Conservation (phyloP, 2,797 vertebrate genomes). For the Aratinga solstitialis region DNA sequence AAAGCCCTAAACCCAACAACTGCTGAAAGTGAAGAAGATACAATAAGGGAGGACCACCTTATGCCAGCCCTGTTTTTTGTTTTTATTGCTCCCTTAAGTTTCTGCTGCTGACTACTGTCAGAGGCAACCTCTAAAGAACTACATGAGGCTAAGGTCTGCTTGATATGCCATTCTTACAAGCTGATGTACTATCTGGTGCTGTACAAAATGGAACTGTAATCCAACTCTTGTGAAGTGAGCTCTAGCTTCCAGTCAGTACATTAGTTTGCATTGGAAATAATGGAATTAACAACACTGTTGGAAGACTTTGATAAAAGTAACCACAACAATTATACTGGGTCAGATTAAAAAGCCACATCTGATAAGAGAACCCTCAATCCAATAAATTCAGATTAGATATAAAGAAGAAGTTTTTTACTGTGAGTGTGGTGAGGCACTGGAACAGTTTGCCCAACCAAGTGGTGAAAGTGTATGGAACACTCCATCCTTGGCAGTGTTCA, state of each 20-base stretch:
- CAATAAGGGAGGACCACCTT: fast-evolving
- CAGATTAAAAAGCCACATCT: neutral
- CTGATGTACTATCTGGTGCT: neutral
- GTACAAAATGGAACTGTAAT: neutral
- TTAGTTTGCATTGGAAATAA: neutral
- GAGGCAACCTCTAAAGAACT: neutral
- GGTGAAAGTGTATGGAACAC: neutral
- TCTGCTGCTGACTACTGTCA: neutral
- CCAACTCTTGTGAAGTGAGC: neutral
- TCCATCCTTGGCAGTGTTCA: neutral
- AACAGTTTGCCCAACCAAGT: neutral
- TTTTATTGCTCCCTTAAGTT: neutral
- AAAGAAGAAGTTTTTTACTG: neutral
- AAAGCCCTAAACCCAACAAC: neutral
- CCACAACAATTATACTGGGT: neutral
- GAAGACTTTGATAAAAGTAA: neutral
- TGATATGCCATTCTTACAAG: neutral
- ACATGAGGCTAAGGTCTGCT: neutral
- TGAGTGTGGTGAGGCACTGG: neutral
- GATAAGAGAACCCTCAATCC: neutral
- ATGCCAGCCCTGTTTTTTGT: neutral
- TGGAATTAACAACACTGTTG: neutral
- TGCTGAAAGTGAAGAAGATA: neutral
- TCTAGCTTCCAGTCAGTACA: neutral
- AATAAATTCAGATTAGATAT: neutral